These are phyloP conservation scores for Eurypyga helias DNA, from an alignment of 2,113 vertebrate genomes.

Conservation along the genomic window DNA sequence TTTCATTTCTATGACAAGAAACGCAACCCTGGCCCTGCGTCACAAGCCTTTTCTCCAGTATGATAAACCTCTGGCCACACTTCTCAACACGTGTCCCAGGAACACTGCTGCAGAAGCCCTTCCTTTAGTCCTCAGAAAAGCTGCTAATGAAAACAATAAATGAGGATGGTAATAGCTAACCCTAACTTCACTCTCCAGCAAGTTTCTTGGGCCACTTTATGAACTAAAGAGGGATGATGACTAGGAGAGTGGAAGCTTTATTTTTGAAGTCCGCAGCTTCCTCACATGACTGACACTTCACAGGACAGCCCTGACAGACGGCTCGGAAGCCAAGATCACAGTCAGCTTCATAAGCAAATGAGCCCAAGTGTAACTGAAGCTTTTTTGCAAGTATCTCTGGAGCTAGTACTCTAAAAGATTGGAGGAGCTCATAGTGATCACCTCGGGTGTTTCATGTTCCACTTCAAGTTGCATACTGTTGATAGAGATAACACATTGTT, in stretches of 20 bases:
- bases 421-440: background rate
- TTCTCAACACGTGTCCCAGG: background rate
- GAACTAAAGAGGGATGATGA: background rate
- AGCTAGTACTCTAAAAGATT: constrained; percentile 29
- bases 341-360: background rate
- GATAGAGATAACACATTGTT: background rate
- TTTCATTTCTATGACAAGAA: background rate
- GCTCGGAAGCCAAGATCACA: background rate
- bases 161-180: background rate
- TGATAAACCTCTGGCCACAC: background rate
- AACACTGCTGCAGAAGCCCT: background rate
- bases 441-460: constrained; percentile 17
- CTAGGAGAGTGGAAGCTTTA: background rate
- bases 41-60: background rate
- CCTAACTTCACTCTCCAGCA: background rate
- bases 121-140: background rate
- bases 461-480: background rate
- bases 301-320: background rate
- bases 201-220: background rate
- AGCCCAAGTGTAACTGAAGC: background rate
- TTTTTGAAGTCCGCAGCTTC: background rate
- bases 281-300: background rate
- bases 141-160: background rate
- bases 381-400: background rate
- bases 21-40: background rate